Percentiles rank a stretch among this genome's conserved stretches.
phyloP scores from a whole-genome alignment of 2,113 vertebrate species.

The Nothocercus nigrocapillus region DNA sequence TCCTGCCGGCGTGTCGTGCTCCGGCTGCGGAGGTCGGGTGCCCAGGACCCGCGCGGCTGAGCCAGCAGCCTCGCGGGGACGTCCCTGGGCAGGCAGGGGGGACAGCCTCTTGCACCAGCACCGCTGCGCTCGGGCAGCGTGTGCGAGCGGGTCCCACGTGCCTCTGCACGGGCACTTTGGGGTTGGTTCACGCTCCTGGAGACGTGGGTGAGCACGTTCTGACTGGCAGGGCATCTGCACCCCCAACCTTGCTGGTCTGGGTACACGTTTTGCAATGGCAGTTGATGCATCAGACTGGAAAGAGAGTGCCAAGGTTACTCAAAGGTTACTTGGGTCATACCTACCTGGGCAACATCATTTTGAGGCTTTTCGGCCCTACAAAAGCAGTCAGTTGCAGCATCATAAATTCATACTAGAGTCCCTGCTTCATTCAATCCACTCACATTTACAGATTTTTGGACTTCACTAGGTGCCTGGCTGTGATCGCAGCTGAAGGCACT shows the following conservation, averaged over 20 bases:
- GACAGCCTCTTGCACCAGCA: neutral
- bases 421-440: neutral
- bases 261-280: neutral
- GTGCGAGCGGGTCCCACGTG: neutral
- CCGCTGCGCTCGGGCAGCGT: neutral
- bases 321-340: neutral
- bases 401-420: neutral
- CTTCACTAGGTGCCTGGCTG: neutral
- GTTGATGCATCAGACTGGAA: neutral
- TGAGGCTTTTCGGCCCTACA: neutral
- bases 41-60: fast-evolving
- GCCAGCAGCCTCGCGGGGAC: neutral
- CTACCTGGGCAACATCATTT: neutral
- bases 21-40: neutral
- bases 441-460: neutral
- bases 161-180: neutral
- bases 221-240: neutral
- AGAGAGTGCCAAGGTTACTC: neutral
- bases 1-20: neutral
- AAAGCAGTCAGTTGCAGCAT: neutral
- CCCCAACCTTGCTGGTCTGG: neutral
- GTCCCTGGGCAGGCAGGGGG: neutral
- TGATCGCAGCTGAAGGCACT: neutral
- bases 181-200: neutral
- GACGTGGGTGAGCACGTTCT: neutral